phyloP scores from a whole-genome alignment of 2,888 invertebrate genomes.

The Cylindroiulus punctatus region DNA sequence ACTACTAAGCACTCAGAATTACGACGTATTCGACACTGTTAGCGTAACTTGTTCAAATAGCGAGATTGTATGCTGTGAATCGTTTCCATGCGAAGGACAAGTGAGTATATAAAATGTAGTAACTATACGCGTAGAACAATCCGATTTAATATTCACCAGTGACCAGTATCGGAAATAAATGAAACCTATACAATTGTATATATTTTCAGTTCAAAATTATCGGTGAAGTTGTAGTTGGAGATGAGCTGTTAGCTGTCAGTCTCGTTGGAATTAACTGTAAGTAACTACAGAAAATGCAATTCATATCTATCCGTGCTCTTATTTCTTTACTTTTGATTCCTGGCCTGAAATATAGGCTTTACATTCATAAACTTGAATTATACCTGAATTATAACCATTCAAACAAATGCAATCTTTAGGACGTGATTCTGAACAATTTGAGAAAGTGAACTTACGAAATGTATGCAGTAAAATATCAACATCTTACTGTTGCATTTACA shows the following conservation, averaged over 20 bases:
- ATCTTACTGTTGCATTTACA: no score
- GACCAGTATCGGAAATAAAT: neutral
- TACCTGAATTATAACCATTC: no score
- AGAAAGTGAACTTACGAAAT: no score
- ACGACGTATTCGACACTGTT: slow-evolving; percentile 18
- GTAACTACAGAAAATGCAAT: neutral
- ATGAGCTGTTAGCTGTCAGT: neutral
- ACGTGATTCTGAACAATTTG: no score
- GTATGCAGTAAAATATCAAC: no score
- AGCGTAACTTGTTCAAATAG: neutral
- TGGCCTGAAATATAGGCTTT: no score
- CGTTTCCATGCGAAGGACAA: neutral
- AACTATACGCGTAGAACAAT: no score
- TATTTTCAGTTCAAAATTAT: neutral
- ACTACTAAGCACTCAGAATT: neutral
- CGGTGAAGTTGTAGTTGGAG: neutral
- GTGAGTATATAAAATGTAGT: neutral
- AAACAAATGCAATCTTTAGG: no score
- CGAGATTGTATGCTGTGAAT: neutral
- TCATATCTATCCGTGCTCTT: neutral
- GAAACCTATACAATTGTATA: neutral
- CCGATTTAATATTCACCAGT: no score
- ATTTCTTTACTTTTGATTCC: no score
- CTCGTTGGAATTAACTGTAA: slow-evolving; percentile 1
- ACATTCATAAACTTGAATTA: no score